Base-by-base conservation (phyloP, 2,113 vertebrate genomes). In the Anarrhichthys ocellatus region DNA sequence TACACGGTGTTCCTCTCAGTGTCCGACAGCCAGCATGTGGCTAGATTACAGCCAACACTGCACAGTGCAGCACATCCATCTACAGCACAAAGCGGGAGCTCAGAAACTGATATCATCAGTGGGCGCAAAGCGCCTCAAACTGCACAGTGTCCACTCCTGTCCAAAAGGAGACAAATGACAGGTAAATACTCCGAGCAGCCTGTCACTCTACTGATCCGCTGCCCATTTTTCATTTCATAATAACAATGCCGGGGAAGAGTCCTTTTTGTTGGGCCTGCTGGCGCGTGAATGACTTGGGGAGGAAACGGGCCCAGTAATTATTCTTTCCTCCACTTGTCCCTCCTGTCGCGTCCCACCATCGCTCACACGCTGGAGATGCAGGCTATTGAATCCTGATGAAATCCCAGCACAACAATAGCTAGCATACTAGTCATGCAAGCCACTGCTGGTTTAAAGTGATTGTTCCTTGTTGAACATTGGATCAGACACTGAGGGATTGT, bases 351-450 rank as follows among this genome's bases (percentile, higher is more conserved):
- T 88, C 87, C 81, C 67, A 20, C 91, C 90, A 92, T 93, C 80
- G 44, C 82, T 92, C 87, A 91, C 79, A 62, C n/a, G 50, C 61
- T 36, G 62, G 76, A 86, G 76, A 83, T 82, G 72, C 87, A 80
- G 69, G 68, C 82, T 88, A 87, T 89, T 90, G 90, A 92, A 92
- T 91, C 88, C 88, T 91, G 91, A 94, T 93, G 87, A 91, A 91
- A 92, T 77, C 83, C 85, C 63, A 36, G 54, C 69, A 89, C 66
- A 84, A 87, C 79, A 82, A 87, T 74, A 62, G 78, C 85, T 74
- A 77, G 68, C 73, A 62, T 73, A 70, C 86, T 1, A 75, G 78
- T 63, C 58, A 8, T 44, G 73, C 40, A 80, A 4, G 83, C 48
- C 78, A 48, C 75, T 9, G 20, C 65, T 9, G 59, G 32, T 61